These are phyloP conservation scores for Rousettus madagascariensis DNA, from an alignment of 2,797 vertebrate genomes.

Conservation along the genomic window DNA sequence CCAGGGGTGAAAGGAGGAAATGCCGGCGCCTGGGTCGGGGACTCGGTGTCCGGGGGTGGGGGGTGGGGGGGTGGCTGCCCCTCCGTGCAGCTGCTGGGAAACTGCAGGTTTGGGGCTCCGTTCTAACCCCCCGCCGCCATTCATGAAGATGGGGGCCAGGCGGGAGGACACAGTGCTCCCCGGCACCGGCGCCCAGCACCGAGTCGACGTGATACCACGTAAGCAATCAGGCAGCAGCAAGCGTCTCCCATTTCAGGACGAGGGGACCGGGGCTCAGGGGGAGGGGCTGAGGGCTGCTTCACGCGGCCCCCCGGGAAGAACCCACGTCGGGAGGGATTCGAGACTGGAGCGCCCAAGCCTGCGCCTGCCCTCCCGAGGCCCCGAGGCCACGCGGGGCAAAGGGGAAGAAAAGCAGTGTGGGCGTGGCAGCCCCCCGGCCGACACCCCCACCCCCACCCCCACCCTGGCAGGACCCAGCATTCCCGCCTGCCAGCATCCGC, in stretches of 20 bases:
- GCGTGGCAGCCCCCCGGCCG: rapidly evolving
- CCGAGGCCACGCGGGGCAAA: background rate
- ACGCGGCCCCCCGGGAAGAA: rapidly evolving
- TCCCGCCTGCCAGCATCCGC: slow-evolving; percentile 80
- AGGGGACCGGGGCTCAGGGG: background rate
- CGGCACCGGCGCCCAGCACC: rapidly evolving
- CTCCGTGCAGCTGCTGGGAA: rapidly evolving
- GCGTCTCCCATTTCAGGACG: background rate
- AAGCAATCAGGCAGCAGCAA: background rate
- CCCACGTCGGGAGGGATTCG: background rate
- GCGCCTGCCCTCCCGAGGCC: background rate
- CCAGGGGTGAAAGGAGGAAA: background rate
- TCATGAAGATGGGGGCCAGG: rapidly evolving
- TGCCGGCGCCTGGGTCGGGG: background rate
- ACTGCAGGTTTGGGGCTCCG: background rate
- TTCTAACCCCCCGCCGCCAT: too few relatives aligned
- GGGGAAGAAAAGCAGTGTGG: background rate
- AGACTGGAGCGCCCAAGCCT: background rate
- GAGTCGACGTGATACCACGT: rapidly evolving
- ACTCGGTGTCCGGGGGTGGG: background rate
- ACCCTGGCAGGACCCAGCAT: rapidly evolving
- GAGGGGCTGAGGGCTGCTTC: background rate
- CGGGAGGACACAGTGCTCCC: background rate
- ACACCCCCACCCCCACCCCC: background rate
- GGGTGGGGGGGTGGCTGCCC: too few relatives aligned